Percentiles rank a stretch among this genome's conserved stretches.
Conservation (phyloP, 2,888 invertebrate genomes). For the Amiota communis region DNA sequence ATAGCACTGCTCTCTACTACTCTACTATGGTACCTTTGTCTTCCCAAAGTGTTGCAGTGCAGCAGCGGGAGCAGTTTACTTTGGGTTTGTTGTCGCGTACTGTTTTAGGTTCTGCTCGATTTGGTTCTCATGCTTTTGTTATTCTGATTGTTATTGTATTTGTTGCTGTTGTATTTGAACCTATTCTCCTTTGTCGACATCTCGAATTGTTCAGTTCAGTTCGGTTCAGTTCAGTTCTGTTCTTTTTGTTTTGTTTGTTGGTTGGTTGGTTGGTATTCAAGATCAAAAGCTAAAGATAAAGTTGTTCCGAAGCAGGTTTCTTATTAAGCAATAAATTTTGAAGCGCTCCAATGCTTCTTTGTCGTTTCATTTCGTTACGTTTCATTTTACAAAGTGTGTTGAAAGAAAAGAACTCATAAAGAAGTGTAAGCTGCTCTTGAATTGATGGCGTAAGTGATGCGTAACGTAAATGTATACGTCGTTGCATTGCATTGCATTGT, state of each 20-base stretch:
- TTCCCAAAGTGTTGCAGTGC: background rate
- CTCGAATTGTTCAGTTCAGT: background rate
- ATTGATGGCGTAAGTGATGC: slow-evolving; percentile 16
- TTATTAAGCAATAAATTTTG: slow-evolving; percentile 58
- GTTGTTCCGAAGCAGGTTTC: slow-evolving; percentile 52
- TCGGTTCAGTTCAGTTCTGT: background rate
- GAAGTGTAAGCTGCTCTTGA: background rate
- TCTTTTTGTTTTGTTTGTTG: slow-evolving; percentile 17
- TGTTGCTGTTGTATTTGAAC: slow-evolving; percentile 4
- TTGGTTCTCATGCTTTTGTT: slow-evolving; percentile 19
- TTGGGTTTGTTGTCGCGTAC: background rate
- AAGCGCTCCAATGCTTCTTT: slow-evolving; percentile 29
- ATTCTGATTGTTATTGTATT: background rate
- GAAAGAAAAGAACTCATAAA: too few relatives aligned
- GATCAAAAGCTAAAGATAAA: slow-evolving; percentile 38
- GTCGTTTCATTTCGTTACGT: slow-evolving; percentile 16
- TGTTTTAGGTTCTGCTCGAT: slow-evolving; percentile 6
- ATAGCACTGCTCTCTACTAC: background rate
- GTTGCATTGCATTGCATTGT: too few relatives aligned
- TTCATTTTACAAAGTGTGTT: background rate
- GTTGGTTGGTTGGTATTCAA: slow-evolving; percentile 30
- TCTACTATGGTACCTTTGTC: too few relatives aligned
- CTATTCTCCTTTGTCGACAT: background rate
- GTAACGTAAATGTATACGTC: background rate
- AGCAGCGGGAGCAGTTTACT: background rate